phyloP scores from a whole-genome alignment of 2,113 vertebrate genomes.

The Gulo gulo region DNA sequence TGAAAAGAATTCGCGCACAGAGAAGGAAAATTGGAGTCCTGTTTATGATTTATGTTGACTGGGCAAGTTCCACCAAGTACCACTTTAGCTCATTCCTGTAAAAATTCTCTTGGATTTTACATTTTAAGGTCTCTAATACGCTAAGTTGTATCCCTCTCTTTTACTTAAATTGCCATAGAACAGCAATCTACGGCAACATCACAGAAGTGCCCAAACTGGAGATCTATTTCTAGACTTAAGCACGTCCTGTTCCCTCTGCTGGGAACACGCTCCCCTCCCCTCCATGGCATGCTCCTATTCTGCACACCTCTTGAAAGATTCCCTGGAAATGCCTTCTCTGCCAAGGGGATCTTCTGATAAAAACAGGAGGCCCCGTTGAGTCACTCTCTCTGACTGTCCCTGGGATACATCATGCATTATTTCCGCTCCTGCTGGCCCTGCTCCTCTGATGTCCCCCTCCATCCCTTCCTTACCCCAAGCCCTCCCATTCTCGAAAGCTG shows the following conservation, averaged over 20 bases:
- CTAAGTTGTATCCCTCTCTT: not conserved
- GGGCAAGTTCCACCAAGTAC: conserved; percentile 32
- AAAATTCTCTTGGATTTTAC: conserved; percentile 34
- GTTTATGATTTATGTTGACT: not conserved
- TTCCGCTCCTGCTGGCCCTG: not conserved
- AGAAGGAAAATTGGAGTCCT: not conserved
- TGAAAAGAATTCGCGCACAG: not conserved
- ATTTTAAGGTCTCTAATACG: conserved; percentile 31
- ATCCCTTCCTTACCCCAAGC: not conserved
- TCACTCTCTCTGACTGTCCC: not conserved
- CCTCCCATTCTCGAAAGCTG: not conserved
- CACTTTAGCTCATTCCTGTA: not conserved
- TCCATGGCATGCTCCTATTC: not conserved
- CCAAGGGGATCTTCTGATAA: not conserved
- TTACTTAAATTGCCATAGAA: conserved; percentile 35
- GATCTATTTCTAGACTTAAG: conserved; percentile 13
- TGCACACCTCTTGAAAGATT: not conserved
- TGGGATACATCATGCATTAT: not conserved
- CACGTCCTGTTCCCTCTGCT: not conserved
- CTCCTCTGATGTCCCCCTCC: not conserved
- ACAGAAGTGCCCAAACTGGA: not conserved
- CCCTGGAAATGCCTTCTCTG: not conserved
- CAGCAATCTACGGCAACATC: not conserved
- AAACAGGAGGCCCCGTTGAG: not conserved
- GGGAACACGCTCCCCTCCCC: not conserved